phyloP scores from a whole-genome alignment of 2,797 vertebrate species.

The Gymnocypris eckloni region DNA sequence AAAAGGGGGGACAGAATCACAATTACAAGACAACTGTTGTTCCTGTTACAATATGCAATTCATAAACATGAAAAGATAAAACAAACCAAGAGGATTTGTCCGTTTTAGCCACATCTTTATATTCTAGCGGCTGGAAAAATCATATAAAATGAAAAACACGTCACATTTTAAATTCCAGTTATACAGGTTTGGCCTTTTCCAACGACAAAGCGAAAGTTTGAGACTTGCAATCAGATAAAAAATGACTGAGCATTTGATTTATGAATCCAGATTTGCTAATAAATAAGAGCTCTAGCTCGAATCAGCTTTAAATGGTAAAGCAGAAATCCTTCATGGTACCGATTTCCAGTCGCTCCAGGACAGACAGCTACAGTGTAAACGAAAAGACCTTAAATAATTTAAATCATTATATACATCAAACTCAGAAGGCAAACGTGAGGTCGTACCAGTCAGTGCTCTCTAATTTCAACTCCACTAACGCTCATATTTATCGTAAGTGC shows the following conservation, averaged over 20 bases:
- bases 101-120: neutral
- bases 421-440: slow-evolving; percentile 75
- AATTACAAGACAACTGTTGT: slow-evolving; percentile 3
- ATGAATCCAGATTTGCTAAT: neutral
- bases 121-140: neutral
- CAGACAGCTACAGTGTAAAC: slow-evolving; percentile 65
- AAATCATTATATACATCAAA: slow-evolving; percentile 76
- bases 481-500: slow-evolving; percentile 25
- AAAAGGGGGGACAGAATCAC: neutral
- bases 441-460: slow-evolving; percentile 67
- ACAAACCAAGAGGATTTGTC: neutral
- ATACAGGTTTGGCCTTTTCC: neutral
- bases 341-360: slow-evolving; percentile 40
- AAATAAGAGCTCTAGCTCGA: neutral
- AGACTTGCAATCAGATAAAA: neutral
- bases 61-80: slow-evolving; percentile 16
- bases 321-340: slow-evolving; percentile 30
- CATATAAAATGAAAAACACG: neutral
- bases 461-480: neutral
- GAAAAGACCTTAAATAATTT: slow-evolving; percentile 76
- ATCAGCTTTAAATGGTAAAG: neutral
- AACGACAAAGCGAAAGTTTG: neutral
- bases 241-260: neutral
- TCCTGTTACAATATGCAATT: neutral
- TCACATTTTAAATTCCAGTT: slow-evolving; percentile 12